phyloP scores from a whole-genome alignment of 92 coral and sea anemone species.

The Siderastrea radians region DNA sequence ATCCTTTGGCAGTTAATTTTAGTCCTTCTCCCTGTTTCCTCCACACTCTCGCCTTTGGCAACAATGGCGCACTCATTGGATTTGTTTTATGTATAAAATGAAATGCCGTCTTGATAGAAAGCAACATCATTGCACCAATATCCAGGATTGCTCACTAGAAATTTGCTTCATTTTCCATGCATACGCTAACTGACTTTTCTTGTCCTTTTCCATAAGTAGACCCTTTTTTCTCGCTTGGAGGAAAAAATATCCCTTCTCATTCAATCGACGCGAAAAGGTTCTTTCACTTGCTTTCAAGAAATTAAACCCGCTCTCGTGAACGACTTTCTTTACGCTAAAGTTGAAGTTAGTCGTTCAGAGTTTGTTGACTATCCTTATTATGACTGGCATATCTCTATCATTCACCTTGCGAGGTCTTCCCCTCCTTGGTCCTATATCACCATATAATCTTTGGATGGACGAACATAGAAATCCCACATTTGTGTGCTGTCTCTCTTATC shows the following conservation, averaged over 20 bases:
- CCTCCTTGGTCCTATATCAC: background rate
- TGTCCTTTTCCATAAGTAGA: background rate
- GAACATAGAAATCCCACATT: background rate
- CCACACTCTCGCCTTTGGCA: conserved; percentile 28
- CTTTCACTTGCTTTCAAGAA: background rate
- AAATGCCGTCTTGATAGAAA: conserved; percentile 7
- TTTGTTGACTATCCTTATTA: too few species aligned
- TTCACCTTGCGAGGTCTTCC: too few species aligned
- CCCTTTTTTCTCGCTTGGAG: background rate
- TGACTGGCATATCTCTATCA: too few species aligned
- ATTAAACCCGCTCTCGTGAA: background rate
- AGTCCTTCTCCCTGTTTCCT: conserved; percentile 49
- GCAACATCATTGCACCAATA: too few species aligned
- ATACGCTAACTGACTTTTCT: background rate
- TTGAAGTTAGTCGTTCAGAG: too few species aligned
- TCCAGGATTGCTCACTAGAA: background rate
- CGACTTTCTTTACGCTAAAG: background rate
- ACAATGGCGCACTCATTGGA: conserved; percentile 14
- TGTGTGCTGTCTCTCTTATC: background rate
- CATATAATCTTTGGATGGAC: background rate
- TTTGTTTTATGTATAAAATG: conserved; percentile 38
- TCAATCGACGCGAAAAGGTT: background rate
- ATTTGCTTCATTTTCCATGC: conserved; percentile 3
- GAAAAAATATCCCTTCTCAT: background rate
- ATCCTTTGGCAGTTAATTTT: conserved; percentile 59